Base-by-base conservation (phyloP, 1,140 invertebrate genomes). In the Drosophila carrolli region DNA sequence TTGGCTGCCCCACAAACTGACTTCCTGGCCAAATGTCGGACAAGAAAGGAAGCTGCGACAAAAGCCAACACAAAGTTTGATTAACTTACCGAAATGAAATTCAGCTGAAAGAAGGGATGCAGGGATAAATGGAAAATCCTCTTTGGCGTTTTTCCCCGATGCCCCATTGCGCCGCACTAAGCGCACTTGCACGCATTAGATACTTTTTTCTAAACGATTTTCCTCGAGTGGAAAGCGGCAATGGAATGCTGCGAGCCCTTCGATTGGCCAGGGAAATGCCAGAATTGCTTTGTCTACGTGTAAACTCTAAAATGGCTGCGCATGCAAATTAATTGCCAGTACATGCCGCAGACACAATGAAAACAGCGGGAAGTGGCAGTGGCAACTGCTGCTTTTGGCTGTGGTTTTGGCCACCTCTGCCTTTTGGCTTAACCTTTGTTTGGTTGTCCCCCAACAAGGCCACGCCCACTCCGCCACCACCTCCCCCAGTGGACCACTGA, bases 301-400 rank as follows among this genome's bases (percentile, higher is more conserved):
- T 50, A 73, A 68, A 70, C 72, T 83, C 61, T 57, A 63, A 79
- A 83, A 70, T 72, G 54, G 55, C 66, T 47, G 50, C 47, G 78
- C 65, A 86, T 75, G 81, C 78, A 86, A 85, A 85, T 85, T 85
- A 85, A 85, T 85, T 86, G 73, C 50, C 71, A 67, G 44, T 41
- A 57, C 59, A 56, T 43, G 55, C 48, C 61, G 29, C 37, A 54
- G 48, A 35, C 41, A 54, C 27, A 13, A 37, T 14, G 9, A 38
- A 37, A 48, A 40, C 44, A 11, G 40, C 68, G 63, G 78, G 53
- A 44, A 60, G 66, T 77, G 74, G 38, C 58, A 66, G 76, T 77
- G 56, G 57, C 44, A 48, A 32, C 59, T 14, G 38, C 59, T 78
- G 60, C 68, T 71, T 48, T 65, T 35, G 58, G 55, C 56, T 58